Evolutionary conservation across 2,888 invertebrate genomes (phyloP), one percentile per base, ranked within the genome.

Genomic region (Plutella xylostella): DNA sequence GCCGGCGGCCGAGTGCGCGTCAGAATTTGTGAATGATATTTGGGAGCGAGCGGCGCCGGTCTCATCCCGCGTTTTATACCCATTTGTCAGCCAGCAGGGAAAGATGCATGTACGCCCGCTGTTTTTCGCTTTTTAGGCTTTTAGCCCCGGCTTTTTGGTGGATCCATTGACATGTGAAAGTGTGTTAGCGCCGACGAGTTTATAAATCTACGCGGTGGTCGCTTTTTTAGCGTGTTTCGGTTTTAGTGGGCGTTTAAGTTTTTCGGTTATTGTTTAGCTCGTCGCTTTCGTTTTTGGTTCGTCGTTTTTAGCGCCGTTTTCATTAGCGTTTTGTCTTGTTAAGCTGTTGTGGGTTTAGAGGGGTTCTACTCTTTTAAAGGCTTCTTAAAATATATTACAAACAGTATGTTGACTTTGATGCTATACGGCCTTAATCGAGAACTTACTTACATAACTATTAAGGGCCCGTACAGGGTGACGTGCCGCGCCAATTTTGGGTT

Each of bases 81-180:
- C 82, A 83, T 82, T 83, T 83, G 83, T 83, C 83, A 83, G 76
- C 64, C 66, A 66, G 53, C 64, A 66, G 78, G 75, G 72, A 75
- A 78, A 79, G 82, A 82, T 76, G 79, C 80, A 76, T 76, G 78
- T 72, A 61, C 61, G 65, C 60, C 51, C 53, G 54, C 65, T 67
- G 70, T 72, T 75, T 72, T 65, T 58, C 58, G 63, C 65, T 73
- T 80, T 80, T 80, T 73, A 69, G 71, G 82, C 82, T 83, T 82
- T 83, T 77, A 82, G 79, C 43, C 41, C 21, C 45, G 43, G 45
- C 45, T 48, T 48, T 48, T 48, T 45, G 45, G 73, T 63, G 72
- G 65, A 72, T 70, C 76, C 79, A 80, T 78, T 78, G 82, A 82
- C 82, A 82, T 78, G 79, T 68, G 72, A 78, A 79, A 82, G 78